These are phyloP conservation scores for Sandelia bainsii DNA, from an alignment of 2,797 vertebrate species.

Conservation along the genomic window DNA sequence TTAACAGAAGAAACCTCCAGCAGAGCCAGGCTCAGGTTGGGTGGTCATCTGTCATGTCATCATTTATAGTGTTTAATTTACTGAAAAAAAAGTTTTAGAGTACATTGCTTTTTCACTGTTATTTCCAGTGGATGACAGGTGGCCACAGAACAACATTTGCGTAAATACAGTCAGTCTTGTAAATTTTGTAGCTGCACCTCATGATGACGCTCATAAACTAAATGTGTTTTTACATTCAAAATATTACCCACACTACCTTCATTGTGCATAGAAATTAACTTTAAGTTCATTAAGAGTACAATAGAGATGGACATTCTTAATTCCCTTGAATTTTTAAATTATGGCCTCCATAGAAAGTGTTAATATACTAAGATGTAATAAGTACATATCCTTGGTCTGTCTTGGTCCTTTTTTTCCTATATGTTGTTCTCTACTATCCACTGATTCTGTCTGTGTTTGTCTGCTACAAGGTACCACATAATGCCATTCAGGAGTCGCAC, in stretches of 20 bases:
- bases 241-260: not conserved
- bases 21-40: no score
- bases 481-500: constrained; percentile 38
- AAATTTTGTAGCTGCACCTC: not conserved
- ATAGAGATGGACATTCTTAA: constrained; percentile 16
- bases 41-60: no score
- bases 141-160: not conserved
- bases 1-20: no score
- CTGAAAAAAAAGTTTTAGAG: no score
- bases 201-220: not conserved
- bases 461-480: constrained; percentile 56
- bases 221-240: constrained; percentile 7
- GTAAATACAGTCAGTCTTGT: no score
- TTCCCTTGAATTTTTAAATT: constrained; percentile 11
- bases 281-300: constrained; percentile 6
- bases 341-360: constrained; percentile 25
- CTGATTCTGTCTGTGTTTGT: constrained; percentile 51
- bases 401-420: not conserved
- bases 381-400: constrained; percentile 38
- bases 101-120: no score
- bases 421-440: constrained; percentile 29
- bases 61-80: no score
- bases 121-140: not conserved
- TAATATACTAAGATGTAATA: constrained; percentile 15
- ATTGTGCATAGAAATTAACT: constrained; percentile 12